These are phyloP conservation scores for Uloborus plumipes DNA, from an alignment of 2,888 invertebrate genomes.

Conservation along the genomic window DNA sequence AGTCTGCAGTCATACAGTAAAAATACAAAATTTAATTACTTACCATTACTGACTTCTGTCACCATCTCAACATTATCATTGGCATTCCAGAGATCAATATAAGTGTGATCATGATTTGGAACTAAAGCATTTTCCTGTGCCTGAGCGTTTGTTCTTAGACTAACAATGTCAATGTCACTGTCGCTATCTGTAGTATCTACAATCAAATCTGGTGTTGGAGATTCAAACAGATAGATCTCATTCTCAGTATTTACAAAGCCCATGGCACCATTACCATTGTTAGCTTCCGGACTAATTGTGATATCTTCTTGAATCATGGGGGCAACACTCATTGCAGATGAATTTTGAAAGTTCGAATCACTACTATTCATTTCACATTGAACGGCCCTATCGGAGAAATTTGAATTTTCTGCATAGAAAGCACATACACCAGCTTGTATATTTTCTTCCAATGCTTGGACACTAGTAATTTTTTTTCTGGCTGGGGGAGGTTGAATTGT, in stretches of 20 bases:
- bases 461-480: constrained; percentile 44
- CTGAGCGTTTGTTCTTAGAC: constrained; percentile 54
- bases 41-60: constrained; percentile 50
- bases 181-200: constrained; percentile 63
- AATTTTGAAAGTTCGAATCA: constrained; percentile 45
- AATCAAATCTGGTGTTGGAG: constrained; percentile 60
- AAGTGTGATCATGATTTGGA: constrained; percentile 57
- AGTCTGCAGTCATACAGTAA: too few species aligned
- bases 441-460: constrained; percentile 36
- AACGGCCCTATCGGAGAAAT: constrained; percentile 52
- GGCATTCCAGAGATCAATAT: constrained; percentile 53
- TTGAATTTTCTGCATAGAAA: constrained; percentile 36
- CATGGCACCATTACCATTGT: constrained; percentile 32
- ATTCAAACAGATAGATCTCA: constrained; percentile 46
- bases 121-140: constrained; percentile 39
- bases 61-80: constrained; percentile 61
- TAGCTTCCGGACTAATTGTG: constrained; percentile 48
- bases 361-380: constrained; percentile 54
- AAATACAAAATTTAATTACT: neutral
- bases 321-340: constrained; percentile 54
- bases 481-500: constrained; percentile 43
- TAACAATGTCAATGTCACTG: constrained; percentile 64
- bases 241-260: constrained; percentile 50
- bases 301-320: constrained; percentile 63
- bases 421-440: constrained; percentile 50